phyloP scores from a whole-genome alignment of 2,888 invertebrate genomes.

The Spialia ferax region DNA sequence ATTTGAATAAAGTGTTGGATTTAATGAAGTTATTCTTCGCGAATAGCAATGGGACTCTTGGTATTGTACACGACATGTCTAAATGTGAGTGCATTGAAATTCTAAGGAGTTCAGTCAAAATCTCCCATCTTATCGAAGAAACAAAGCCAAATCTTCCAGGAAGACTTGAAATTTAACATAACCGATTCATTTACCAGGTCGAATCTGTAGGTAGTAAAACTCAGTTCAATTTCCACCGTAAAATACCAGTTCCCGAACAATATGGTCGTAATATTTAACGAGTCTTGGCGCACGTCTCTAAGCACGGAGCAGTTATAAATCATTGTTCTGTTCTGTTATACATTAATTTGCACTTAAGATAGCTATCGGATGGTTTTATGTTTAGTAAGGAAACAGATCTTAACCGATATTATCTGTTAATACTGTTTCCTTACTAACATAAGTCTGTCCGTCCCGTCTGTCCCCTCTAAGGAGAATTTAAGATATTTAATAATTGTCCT shows the following conservation, averaged over 20 bases:
- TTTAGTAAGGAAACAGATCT: neutral
- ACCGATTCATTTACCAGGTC: too few relatives aligned
- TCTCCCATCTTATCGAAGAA: too few relatives aligned
- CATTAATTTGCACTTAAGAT: slow-evolving; percentile 41
- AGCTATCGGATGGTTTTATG: neutral
- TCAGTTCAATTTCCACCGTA: neutral
- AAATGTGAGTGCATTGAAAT: too few relatives aligned
- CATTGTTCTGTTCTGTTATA: slow-evolving; percentile 25
- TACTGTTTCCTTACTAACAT: neutral
- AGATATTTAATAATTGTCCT: too few relatives aligned
- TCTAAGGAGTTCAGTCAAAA: too few relatives aligned
- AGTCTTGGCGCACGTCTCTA: slow-evolving; percentile 37
- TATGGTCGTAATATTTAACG: slow-evolving; percentile 57
- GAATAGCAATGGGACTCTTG: too few relatives aligned
- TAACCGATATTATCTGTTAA: neutral
- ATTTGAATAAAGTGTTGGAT: too few relatives aligned
- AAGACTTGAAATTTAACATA: too few relatives aligned
- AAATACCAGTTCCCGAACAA: slow-evolving; percentile 49
- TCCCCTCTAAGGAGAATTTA: neutral
- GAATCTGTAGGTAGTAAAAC: neutral
- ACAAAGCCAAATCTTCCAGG: too few relatives aligned
- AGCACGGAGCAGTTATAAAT: slow-evolving; percentile 45
- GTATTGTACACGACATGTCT: too few relatives aligned
- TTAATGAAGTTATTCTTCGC: too few relatives aligned
- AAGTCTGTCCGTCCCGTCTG: neutral